Conservation (phyloP, 2,797 vertebrate genomes). For the Heliangelus exortis region DNA sequence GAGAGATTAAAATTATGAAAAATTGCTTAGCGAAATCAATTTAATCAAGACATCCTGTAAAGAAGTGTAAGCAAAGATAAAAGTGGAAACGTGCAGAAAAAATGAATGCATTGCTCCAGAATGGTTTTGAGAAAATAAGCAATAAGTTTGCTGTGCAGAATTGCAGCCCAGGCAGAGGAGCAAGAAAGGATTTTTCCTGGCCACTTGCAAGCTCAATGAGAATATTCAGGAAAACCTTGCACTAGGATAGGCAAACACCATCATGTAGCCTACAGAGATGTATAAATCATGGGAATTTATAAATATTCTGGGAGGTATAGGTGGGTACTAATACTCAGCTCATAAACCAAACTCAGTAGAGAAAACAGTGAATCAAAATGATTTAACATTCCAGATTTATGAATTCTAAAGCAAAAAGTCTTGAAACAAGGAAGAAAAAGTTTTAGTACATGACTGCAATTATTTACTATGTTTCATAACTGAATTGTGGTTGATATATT, state of each 20-base stretch:
- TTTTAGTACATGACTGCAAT: not conserved
- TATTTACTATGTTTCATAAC: not conserved
- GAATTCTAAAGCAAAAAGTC: not conserved
- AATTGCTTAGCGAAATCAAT: not conserved
- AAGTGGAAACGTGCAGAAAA: not conserved
- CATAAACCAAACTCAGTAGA: not conserved
- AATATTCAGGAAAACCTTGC: not conserved
- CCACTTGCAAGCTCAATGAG: not conserved
- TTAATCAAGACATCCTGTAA: not conserved
- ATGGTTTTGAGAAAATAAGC: fast-evolving
- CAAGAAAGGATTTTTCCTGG: not conserved
- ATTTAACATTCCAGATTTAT: not conserved
- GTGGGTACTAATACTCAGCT: not conserved
- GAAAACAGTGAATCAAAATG: not conserved
- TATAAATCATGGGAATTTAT: not conserved
- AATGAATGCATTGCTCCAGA: not conserved
- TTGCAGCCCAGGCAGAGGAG: not conserved
- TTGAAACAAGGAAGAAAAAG: not conserved
- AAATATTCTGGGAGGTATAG: not conserved
- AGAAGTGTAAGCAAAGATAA: not conserved
- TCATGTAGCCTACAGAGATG: not conserved
- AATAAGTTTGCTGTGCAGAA: not conserved
- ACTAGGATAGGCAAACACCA: fast-evolving
- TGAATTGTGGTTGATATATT: not conserved
- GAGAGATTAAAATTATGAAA: not conserved